Evolutionary conservation across 2,797 vertebrate species (phyloP), one percentile per base, ranked within the genome.

Genomic region (Prunella strophiata): DNA sequence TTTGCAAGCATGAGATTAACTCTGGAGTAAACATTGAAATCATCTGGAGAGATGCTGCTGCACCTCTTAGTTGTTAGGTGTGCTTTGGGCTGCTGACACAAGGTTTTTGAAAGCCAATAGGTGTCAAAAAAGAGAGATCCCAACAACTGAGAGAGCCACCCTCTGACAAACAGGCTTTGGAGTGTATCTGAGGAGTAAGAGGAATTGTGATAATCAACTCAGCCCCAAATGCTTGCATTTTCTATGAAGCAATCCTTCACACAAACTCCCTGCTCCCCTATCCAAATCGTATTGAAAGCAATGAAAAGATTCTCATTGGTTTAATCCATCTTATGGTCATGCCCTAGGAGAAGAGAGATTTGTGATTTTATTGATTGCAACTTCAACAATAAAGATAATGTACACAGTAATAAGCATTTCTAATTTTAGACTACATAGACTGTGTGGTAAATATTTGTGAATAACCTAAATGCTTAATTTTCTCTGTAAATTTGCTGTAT

Each of bases 341-440:
- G 88, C 80, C 88, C 74, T 91, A 88, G 70, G 93, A 95, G 91
- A 84, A 94, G 83, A 78, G 72, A 91, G 90, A 95, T 94, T 93
- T 91, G 74, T 93, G 88, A 93, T 89, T 88, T 91, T 91, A 95
- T 95, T 82, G 94, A 95, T 91, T 93, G 59, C 52, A 91, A 47
- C 51, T 55, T 45, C 72, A 67, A 89, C 86, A 83, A 32, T 89
- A 95, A 92, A 94, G 90, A 90, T 78, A 95, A 93, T 51, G 62
- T 48, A 94, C 0, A 2, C 17, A 71, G 81, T 78, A 95, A 96
- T 88, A 90, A 93, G 70, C 58, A 62, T 83, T 95, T 92, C 91
- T 92, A 94, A 93, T 80, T 95, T 95, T 89, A 89, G 84, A 68
- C 42, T 58, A 30, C 22, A 20, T 1, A 67, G 61, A 47, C 32